Base-by-base conservation (phyloP, 2,113 vertebrate genomes). In the Nibea coibor region DNA sequence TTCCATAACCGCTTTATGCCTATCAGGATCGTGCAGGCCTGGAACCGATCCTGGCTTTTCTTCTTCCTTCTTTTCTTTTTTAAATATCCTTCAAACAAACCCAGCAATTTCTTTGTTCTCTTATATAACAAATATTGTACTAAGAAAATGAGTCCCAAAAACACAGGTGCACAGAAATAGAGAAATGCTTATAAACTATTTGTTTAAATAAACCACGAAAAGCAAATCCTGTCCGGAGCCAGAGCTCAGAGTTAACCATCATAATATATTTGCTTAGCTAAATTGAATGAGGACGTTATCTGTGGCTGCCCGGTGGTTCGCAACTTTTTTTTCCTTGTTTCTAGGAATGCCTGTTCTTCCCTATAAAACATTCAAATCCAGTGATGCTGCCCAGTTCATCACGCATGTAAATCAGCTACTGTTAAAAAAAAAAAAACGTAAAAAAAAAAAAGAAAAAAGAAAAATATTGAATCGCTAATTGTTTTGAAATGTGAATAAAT, bases 191-290 rank as follows among this genome's bases (percentile, higher is more conserved):
- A 8, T 75, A 71, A 75, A 71, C 72, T 71, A 76, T 66, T 80
- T n/a, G 67, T 65, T 87, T 57, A 75, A 69, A 82, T 77, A 75
- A 86, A 86, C 74, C n/a, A 11, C 76, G 69, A 75, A 64, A 69
- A 62, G 26, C 28, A 62, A 61, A 86, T 86, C 39, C 78, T 72
- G 57, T 47, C 39, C 24, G 66, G 28, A 45, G 17, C 58, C 56
- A 53, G 35, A 45, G 62, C 17, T n/a, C 73, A 59, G 11, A 70
- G 63, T 82, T 72, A 79, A 67, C 71, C 7, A 74, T 47, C 19
- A 31, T 69, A 19, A 76, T 31, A 45, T 68, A 90, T 91, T 90
- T 91, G 64, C 83, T 70, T 72, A 82, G 73, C 74, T 75, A 56
- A 58, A 42, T 54, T 73, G 53, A 84, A 73, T 42, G 51, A 43